These are phyloP conservation scores for Epirrhoe alternata DNA, from an alignment of 2,888 invertebrate species.

Conservation along the genomic window DNA sequence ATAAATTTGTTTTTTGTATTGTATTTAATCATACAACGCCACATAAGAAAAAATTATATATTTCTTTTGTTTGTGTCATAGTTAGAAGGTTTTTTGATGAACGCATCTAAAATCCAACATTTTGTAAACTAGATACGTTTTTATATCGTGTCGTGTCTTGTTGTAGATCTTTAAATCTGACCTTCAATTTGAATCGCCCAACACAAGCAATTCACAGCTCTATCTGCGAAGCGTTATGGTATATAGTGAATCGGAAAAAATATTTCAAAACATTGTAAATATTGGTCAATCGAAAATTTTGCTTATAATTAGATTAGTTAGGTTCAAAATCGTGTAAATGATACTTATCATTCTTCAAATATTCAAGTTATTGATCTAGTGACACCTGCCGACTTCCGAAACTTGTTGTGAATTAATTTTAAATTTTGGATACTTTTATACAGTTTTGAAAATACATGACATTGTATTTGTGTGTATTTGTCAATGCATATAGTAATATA, in stretches of 20 bases:
- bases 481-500: too few species aligned
- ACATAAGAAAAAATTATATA: too few species aligned
- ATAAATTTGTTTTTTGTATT: too few species aligned
- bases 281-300: constrained; percentile 2
- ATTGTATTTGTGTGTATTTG: too few species aligned
- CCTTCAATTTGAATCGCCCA: constrained; percentile 29
- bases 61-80: too few species aligned
- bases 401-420: constrained; percentile 31
- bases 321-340: constrained; percentile 12
- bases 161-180: constrained; percentile 20
- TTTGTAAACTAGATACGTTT: too few species aligned
- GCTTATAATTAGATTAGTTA: neutral
- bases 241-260: neutral
- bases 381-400: constrained; percentile 45
- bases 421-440: neutral
- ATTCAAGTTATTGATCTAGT: constrained; percentile 41
- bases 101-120: too few species aligned
- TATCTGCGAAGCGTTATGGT: constrained; percentile 6
- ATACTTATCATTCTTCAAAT: constrained; percentile 43
- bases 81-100: too few species aligned
- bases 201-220: constrained; percentile 27
- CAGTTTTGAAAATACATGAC: too few species aligned
- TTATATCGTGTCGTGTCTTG: too few species aligned
- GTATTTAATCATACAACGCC: too few species aligned
- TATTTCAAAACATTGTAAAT: neutral